Evolutionary conservation across 1,140 invertebrate species (phyloP).

Genomic region (Drosophila equinoxialis): DNA sequence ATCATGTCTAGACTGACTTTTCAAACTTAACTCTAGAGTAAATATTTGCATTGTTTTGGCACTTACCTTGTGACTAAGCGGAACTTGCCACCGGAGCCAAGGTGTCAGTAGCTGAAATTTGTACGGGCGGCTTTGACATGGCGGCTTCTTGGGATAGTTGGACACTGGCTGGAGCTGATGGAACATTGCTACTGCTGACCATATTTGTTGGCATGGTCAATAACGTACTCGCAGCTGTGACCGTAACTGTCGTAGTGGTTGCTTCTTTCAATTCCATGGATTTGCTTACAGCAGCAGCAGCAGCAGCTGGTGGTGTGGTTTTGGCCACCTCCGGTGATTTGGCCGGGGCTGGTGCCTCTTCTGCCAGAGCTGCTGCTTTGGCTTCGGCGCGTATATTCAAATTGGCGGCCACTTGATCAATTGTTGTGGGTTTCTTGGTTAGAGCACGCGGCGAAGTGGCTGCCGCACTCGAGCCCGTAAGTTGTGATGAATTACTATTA

Average conservation of each 20-base stretch:
- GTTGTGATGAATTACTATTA: conserved; percentile 24
- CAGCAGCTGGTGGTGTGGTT: conserved; percentile 23
- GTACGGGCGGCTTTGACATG: conserved; percentile 66
- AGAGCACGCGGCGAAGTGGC: conserved; percentile 58
- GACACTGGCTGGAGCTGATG: conserved; percentile 10
- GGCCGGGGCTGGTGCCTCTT: conserved; percentile 52
- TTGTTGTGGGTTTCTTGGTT: conserved; percentile 70
- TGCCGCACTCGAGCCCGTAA: conserved; percentile 29
- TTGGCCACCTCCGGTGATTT: conserved; percentile 58
- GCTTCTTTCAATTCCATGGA: conserved; percentile 37
- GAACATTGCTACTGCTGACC: conserved; percentile 1
- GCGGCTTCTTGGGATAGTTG: conserved; percentile 19
- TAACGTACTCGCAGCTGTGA: conserved; percentile 48
- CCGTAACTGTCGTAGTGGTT: conserved; percentile 34
- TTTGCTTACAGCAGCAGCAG: conserved; percentile 40
- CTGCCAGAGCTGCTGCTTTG: conserved; percentile 69
- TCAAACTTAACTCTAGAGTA: background rate
- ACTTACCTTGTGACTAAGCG: conserved; percentile 79
- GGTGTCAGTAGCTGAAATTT: conserved; percentile 69
- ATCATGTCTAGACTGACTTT: background rate
- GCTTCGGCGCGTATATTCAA: conserved; percentile 78
- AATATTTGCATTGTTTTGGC: conserved; percentile 11
- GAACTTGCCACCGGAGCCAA: conserved; percentile 73
- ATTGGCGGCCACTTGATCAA: conserved; percentile 81
- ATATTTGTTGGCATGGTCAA: conserved; percentile 27